Evolutionary conservation across 1,140 invertebrate genomes (phyloP).

Genomic region (Melitaea cinxia): DNA sequence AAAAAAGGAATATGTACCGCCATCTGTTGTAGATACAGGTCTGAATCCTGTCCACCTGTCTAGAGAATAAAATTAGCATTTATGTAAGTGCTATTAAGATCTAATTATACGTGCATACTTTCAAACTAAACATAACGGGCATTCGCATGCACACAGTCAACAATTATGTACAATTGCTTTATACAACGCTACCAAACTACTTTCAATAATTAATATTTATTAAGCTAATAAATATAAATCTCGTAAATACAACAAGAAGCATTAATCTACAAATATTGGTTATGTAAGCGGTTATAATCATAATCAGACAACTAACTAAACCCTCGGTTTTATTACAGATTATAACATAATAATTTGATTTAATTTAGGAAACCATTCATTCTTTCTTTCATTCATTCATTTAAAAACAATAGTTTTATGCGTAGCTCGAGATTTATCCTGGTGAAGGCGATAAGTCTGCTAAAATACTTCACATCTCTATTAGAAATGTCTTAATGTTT

Average conservation of each 20-base stretch:
- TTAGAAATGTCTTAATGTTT: no score
- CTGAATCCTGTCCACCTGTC: constrained; percentile 68
- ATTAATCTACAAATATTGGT: no score
- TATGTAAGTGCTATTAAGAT: constrained; percentile 37
- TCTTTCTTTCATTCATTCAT: background rate
- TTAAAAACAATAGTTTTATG: no score
- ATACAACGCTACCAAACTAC: background rate
- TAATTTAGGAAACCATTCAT: background rate
- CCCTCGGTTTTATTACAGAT: no score
- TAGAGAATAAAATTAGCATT: constrained; percentile 66
- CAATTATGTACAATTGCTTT: background rate
- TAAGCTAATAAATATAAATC: no score
- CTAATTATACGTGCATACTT: constrained; percentile 4
- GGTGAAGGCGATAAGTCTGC: no score
- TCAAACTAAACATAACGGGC: background rate
- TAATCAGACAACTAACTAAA: no score
- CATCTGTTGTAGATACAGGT: constrained; percentile 58
- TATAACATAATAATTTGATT: no score
- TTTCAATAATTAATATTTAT: background rate
- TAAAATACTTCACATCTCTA: no score
- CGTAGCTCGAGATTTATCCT: no score
- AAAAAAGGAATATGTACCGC: constrained; percentile 63
- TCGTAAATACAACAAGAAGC: no score
- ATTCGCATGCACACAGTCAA: constrained; percentile 9
- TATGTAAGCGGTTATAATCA: no score